Conservation (phyloP, 1,140 invertebrate genomes). For the Tetragonula clypearis region DNA sequence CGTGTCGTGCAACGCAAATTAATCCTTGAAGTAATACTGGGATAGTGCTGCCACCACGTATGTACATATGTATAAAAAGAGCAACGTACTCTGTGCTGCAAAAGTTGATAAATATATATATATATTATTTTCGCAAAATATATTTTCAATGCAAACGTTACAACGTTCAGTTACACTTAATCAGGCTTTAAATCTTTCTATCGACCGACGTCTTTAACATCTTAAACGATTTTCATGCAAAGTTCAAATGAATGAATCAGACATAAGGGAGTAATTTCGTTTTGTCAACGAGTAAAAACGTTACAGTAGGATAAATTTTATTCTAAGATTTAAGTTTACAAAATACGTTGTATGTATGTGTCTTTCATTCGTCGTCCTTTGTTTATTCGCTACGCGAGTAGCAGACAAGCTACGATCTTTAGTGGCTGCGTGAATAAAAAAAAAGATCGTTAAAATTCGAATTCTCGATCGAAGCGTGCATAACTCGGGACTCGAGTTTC, state of each 20-base stretch:
- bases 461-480: no score
- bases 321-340: not conserved
- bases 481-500: not conserved
- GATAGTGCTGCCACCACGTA: conserved; percentile 69
- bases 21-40: conserved; percentile 51
- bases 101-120: conserved; percentile 44
- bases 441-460: not conserved
- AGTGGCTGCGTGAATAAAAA: not conserved
- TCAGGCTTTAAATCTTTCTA: not conserved
- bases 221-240: not conserved
- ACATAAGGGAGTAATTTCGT: not conserved
- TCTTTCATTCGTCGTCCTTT: not conserved
- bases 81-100: conserved; percentile 35
- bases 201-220: not conserved
- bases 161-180: not conserved
- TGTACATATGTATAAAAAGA: conserved; percentile 15
- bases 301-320: not conserved
- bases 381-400: no score
- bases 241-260: not conserved
- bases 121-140: conserved; percentile 13
- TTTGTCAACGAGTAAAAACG: not conserved
- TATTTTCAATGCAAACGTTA: conserved; percentile 3
- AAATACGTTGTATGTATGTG: no score
- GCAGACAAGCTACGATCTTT: not conserved
- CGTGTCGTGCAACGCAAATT: conserved; percentile 71